Evolutionary conservation across 2,888 invertebrate species (phyloP).

Genomic region (Eupithecia abbreviata): DNA sequence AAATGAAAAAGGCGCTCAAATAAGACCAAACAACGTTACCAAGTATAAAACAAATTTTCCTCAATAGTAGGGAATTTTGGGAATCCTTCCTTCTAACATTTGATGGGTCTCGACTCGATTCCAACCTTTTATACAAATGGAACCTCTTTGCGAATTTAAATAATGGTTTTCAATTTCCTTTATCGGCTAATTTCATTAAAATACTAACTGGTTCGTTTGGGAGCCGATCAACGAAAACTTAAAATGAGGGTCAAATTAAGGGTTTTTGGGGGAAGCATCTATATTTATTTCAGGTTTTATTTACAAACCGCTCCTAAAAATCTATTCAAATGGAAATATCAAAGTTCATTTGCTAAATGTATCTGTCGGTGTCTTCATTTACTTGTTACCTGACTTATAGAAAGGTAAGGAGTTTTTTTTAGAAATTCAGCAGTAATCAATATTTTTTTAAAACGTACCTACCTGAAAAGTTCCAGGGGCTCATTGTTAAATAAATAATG

Average conservation of each 20-base stretch:
- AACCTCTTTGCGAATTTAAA: constrained; percentile 27
- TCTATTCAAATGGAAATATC: neutral
- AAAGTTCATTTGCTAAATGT: neutral
- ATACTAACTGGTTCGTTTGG: constrained; percentile 10
- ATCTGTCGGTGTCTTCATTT: neutral
- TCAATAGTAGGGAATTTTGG: neutral
- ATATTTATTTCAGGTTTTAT: neutral
- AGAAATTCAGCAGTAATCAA: neutral
- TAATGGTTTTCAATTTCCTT: constrained; percentile 32
- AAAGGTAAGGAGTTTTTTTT: neutral
- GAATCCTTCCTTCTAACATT: constrained; percentile 21
- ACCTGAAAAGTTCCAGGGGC: neutral
- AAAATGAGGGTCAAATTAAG: constrained; percentile 10
- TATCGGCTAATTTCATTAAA: constrained; percentile 26
- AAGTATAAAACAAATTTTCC: constrained; percentile 4
- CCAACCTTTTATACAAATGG: constrained; percentile 31
- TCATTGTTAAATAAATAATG: no score
- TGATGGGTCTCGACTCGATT: constrained; percentile 20
- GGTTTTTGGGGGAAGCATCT: neutral
- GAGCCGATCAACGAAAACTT: neutral
- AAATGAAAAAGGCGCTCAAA: constrained; percentile 7
- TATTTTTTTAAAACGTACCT: no score
- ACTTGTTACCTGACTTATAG: neutral
- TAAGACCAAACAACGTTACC: constrained; percentile 5
- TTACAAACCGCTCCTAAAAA: neutral